Base-by-base conservation (phyloP, 1,140 invertebrate species). In the Drosophila sucinea region DNA sequence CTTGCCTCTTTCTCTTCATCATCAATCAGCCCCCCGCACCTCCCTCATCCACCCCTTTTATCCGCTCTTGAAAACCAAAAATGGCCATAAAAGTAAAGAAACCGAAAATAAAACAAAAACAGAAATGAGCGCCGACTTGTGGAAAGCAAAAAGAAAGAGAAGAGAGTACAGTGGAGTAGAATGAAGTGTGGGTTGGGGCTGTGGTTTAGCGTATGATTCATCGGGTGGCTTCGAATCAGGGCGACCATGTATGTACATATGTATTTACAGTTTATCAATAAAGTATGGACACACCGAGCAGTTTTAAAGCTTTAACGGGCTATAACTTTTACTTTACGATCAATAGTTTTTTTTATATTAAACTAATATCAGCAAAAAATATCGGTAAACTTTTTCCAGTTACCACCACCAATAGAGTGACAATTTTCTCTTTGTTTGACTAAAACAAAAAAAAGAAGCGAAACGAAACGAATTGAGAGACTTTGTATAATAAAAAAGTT, bases 201-300 rank as follows among this genome's bases (percentile, higher is more conserved):
- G 65, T 38, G 56, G 32, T 33, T 67, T 70, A 33, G 58, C 8
- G 70, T 35, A 82, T 86, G 82, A 86, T 79, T 86, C 82, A 86
- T 79, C 70, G 56, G 58, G 38, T 35, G 32, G 67, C 56, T 77
- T 73, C 70, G 40, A 77, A 77, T 60, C 73, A 58, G 73, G 73
- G 56, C 74, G 51, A 86, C 66, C 82, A 82, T 77, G 79, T 76
- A 89, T 87, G 57, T 67, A 83, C 87, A 80, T 82, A 23, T 87
- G 79, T 70, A 47, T 27, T 51, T 27, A 51, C 44, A 51, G 44
- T 51, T 51, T 51, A 51, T 51, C 23, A 51, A 51, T 51, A 51
- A 51, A 51, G 44, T 51, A 25, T 51, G 44, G 5, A 51, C 44
- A 51, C 44, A 51, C 7, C 44, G 27, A 47, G 35, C 35, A 38